These are phyloP conservation scores for Plemyria rubiginata DNA, from an alignment of 2,888 invertebrate genomes.

Conservation along the genomic window DNA sequence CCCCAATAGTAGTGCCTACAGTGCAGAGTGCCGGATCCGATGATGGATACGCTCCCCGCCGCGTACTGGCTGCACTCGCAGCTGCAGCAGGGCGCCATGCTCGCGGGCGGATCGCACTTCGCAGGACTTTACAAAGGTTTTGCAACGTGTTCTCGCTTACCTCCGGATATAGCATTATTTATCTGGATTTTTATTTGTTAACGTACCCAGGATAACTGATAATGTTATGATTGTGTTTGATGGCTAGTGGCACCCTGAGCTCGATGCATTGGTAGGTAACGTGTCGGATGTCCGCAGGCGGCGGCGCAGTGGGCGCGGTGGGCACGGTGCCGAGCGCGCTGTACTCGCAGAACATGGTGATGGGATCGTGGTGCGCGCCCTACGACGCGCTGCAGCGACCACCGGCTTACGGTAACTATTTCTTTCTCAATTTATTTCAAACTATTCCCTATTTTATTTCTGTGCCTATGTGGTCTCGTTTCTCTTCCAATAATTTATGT, in stretches of 20 bases:
- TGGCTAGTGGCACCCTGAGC: too few relatives aligned
- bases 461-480: background rate
- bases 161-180: background rate
- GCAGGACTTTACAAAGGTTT: background rate
- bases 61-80: slow-evolving; percentile 61
- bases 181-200: background rate
- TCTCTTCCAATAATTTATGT: too few relatives aligned
- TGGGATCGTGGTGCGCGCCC: slow-evolving; percentile 89
- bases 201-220: background rate
- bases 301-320: slow-evolving; percentile 54
- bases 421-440: background rate
- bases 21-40: slow-evolving; percentile 2
- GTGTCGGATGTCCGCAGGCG: slow-evolving; percentile 47
- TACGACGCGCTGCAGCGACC: slow-evolving; percentile 94
- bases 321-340: slow-evolving; percentile 86
- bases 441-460: background rate
- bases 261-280: background rate
- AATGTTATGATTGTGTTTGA: too few relatives aligned
- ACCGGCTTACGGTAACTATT: slow-evolving; percentile 89
- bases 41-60: slow-evolving; percentile 58
- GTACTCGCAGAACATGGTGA: slow-evolving; percentile 91
- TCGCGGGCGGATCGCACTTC: slow-evolving; percentile 44
- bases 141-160: background rate
- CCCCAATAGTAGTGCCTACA: background rate
- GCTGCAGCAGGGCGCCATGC: slow-evolving; percentile 62